Evolutionary conservation across 2,888 invertebrate genomes (phyloP).

Genomic region (Deroplatys truncata): DNA sequence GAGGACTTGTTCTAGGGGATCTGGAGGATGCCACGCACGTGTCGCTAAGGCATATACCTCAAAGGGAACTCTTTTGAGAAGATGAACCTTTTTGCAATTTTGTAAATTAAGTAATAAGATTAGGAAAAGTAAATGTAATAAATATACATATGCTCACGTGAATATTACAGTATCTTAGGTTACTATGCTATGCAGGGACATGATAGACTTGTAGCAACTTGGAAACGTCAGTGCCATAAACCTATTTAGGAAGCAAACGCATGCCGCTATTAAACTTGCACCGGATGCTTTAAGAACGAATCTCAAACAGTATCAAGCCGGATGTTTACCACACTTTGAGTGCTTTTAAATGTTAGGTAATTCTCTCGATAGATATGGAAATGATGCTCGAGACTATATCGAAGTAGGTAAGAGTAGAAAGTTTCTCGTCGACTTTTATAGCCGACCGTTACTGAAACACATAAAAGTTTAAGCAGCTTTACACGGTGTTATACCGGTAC

Average conservation of each 20-base stretch:
- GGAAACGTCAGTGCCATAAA: background rate
- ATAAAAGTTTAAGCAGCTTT: background rate
- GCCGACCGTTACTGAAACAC: background rate
- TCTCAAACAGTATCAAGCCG: background rate
- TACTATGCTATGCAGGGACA: too few species aligned
- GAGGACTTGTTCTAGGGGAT: too few species aligned
- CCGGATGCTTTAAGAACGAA: background rate
- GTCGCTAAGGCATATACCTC: too few species aligned
- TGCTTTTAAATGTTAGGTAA: background rate
- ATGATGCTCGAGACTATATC: background rate
- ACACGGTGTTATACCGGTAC: background rate
- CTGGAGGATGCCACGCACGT: too few species aligned
- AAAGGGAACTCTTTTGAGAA: too few species aligned
- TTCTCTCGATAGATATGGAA: background rate
- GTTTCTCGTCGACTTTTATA: background rate
- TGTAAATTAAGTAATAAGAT: too few species aligned
- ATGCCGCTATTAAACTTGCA: background rate
- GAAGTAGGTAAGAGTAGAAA: background rate
- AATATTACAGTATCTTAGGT: too few species aligned
- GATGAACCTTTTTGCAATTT: too few species aligned
- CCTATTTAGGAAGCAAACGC: background rate
- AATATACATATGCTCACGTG: too few species aligned
- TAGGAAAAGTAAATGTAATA: too few species aligned
- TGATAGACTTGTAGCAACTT: background rate
- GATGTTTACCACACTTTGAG: background rate